These are phyloP conservation scores for Netelia melanura DNA, from an alignment of 2,888 invertebrate species.

Conservation along the genomic window DNA sequence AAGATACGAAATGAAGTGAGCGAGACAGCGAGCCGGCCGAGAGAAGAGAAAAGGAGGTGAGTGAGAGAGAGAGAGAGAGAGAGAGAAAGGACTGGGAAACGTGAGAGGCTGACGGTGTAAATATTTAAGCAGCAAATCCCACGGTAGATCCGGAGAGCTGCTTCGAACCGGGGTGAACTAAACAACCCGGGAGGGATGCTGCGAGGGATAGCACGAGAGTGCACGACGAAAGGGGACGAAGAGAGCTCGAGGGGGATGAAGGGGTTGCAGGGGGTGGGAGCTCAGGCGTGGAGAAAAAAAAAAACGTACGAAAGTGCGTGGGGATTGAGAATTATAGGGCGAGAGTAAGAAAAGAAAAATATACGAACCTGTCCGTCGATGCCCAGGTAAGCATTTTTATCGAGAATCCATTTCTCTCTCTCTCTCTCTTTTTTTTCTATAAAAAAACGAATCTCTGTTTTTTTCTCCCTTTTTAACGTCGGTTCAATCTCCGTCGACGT, in stretches of 20 bases:
- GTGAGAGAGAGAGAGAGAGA: conserved; percentile 34
- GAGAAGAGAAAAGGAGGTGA: conserved; percentile 48
- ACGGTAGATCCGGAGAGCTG: conserved; percentile 49
- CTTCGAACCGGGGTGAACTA: conserved; percentile 35
- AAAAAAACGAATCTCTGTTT: not conserved
- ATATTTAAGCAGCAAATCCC: conserved; percentile 80
- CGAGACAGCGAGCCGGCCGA: conserved; percentile 49
- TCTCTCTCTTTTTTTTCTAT: not conserved
- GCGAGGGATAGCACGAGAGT: conserved; percentile 39
- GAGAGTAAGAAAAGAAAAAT: conserved; percentile 10
- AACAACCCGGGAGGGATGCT: conserved; percentile 53
- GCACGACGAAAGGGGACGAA: conserved; percentile 35
- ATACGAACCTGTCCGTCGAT: conserved; percentile 16
- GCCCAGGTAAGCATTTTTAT: conserved; percentile 57
- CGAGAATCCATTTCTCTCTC: conserved; percentile 52
- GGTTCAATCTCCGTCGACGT: conserved; percentile 7
- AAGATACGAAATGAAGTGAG: conserved; percentile 41
- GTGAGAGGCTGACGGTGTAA: conserved; percentile 73
- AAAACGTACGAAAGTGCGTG: conserved; percentile 33
- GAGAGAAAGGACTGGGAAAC: conserved; percentile 33
- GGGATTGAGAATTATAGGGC: conserved; percentile 27
- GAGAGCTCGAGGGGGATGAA: conserved; percentile 32
- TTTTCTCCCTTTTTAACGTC: conserved; percentile 6
- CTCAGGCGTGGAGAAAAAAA: conserved; percentile 37
- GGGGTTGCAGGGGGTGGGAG: conserved; percentile 39